Evolutionary conservation across 2,113 vertebrate species (phyloP).

Genomic region (Phylloscopus trochilus): DNA sequence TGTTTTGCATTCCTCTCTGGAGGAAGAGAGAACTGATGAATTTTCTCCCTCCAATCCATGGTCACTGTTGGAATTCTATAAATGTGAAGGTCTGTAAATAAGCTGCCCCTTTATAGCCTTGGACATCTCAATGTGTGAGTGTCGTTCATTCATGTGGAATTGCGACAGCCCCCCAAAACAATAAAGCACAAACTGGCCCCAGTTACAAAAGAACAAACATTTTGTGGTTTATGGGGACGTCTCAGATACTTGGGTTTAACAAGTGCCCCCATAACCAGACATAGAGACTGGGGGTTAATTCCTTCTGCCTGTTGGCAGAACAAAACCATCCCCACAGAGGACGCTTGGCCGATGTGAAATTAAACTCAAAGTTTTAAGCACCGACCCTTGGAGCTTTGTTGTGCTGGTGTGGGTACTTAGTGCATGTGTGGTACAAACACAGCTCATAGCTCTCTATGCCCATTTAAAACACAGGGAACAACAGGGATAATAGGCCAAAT

Average conservation of each 20-base stretch:
- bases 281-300: background rate
- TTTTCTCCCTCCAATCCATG: background rate
- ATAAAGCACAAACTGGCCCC: background rate
- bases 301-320: background rate
- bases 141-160: too few species aligned
- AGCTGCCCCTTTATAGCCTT: too few species aligned
- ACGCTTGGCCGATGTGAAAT: background rate
- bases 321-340: background rate
- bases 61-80: too few species aligned
- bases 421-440: background rate
- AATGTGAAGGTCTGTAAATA: too few species aligned
- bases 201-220: background rate
- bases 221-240: background rate
- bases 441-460: background rate
- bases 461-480: background rate
- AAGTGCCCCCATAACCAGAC: background rate
- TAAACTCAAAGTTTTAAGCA: background rate
- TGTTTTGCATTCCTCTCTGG: too few species aligned
- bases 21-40: too few species aligned
- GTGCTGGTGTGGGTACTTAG: background rate
- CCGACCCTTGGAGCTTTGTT: background rate
- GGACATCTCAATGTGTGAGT: too few species aligned
- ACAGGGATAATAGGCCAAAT: background rate
- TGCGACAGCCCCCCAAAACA: background rate
- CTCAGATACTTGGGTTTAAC: background rate